These are phyloP conservation scores for Ephestia elutella DNA, from an alignment of 1,140 invertebrate species.

Conservation along the genomic window DNA sequence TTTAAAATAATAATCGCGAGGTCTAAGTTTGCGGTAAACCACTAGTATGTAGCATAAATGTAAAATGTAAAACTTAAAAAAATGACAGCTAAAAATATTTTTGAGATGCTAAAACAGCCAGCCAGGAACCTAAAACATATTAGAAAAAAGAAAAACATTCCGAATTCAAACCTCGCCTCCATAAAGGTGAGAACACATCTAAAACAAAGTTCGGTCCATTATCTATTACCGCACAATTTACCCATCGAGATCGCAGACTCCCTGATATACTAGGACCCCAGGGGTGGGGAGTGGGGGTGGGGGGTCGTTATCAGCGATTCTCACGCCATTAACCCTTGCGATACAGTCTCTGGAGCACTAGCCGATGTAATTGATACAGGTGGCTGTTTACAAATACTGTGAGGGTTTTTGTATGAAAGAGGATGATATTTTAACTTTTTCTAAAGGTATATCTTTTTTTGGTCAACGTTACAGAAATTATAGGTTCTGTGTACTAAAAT, in stretches of 20 bases:
- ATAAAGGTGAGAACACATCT: conserved; percentile 10
- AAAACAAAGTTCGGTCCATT: conserved; percentile 26
- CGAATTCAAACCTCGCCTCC: background rate
- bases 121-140: too few species aligned
- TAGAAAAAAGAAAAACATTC: background rate
- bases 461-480: too few species aligned
- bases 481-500: too few species aligned
- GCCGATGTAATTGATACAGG: conserved; percentile 34
- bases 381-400: conserved; percentile 6
- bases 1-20: too few species aligned
- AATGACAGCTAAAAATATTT: background rate
- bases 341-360: conserved; percentile 50
- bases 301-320: conserved; percentile 46
- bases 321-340: conserved; percentile 52
- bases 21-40: too few species aligned
- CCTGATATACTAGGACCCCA: conserved; percentile 22
- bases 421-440: too few species aligned
- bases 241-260: conserved; percentile 41
- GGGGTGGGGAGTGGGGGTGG: conserved; percentile 6
- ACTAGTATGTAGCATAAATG: too few species aligned
- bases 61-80: too few species aligned
- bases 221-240: conserved; percentile 56
- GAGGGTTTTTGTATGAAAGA: background rate
- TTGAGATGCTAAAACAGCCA: too few species aligned
- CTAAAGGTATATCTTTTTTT: too few species aligned